phyloP scores from a whole-genome alignment of 2,797 vertebrate species.

The Chiloscyllium punctatum region DNA sequence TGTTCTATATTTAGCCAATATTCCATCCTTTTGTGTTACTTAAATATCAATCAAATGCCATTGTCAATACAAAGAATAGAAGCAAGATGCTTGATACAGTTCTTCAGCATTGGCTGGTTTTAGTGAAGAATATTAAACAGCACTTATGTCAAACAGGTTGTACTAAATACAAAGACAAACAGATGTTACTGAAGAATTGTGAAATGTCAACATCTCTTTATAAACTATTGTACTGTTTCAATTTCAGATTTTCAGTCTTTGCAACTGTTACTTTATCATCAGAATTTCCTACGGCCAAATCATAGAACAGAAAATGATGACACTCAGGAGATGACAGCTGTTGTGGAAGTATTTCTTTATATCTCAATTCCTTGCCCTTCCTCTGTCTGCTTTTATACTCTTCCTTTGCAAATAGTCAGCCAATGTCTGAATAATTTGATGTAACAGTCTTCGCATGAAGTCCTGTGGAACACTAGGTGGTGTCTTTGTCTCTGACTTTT shows the following conservation, averaged over 20 bases:
- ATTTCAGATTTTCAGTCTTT: neutral
- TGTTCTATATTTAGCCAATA: neutral
- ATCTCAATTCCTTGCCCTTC: neutral
- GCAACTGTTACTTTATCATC: neutral
- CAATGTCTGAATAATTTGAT: neutral
- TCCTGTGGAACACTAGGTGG: too few species aligned
- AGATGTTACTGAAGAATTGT: neutral
- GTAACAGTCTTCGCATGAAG: neutral
- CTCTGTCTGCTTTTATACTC: neutral
- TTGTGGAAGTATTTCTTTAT: neutral
- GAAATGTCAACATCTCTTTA: neutral
- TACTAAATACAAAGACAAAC: neutral
- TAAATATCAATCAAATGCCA: slow-evolving; percentile 21
- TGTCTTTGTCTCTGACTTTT: too few species aligned
- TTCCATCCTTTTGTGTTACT: slow-evolving; percentile 21
- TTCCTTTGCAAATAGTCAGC: neutral
- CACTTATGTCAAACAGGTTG: neutral
- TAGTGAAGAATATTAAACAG: neutral
- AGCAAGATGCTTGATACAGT: neutral
- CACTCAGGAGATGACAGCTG: neutral
- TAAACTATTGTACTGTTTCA: neutral
- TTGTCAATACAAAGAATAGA: neutral
- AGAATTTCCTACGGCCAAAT: neutral
- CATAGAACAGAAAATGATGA: neutral
- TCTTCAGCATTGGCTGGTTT: neutral